Base-by-base conservation (phyloP, 2,888 invertebrate species). In the Agrotis clavis region DNA sequence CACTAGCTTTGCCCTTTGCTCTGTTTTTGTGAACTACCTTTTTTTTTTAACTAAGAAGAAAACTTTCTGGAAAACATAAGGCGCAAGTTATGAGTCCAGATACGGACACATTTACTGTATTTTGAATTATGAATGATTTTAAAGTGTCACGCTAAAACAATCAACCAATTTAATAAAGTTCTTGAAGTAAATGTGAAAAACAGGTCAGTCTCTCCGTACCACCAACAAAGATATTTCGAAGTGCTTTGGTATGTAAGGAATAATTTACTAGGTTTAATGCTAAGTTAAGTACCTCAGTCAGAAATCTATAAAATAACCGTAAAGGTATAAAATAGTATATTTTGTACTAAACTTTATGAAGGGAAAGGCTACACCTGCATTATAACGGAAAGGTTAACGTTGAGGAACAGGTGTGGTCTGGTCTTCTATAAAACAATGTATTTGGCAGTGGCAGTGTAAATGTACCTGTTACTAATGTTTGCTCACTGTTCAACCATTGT, bases 261-360 rank as follows among this genome's bases (percentile, higher is more conserved):
- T 67, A 56, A 48, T 64, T 59, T 71, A 47, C 50, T 21, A 77
- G 7, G 50, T 57, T 69, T 50, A 57, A 57, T 69, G 16, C 45
- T 48, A 53, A 53, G 45, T 74, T 56, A 69, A 65, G 50, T 57
- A 62, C 50, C 16, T 67, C 11, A 11, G 47, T 48, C 21, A 81
- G 72, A 71, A 67, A 79, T 67, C 78, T 67, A 67, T 79, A 57
- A 71, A 79, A 71, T 48, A 60, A 67, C 71, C 66, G 71, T 71
- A 62, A 79, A 62, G 18, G 48, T 51, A 78, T 65, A 67, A 71
- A 77, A 71, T 64, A 25, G 16, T 59, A 57, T 64, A 65, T 56
- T 61, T 56, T 13, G 45, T 63, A 48, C 47, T 68, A 25, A 65
- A 68, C 18, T 59, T 54, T 74, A 79, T 80, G 60, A 57, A 79